Evolutionary conservation across 2,113 vertebrate species (phyloP).

Genomic region (Microtus pennsylvanicus): DNA sequence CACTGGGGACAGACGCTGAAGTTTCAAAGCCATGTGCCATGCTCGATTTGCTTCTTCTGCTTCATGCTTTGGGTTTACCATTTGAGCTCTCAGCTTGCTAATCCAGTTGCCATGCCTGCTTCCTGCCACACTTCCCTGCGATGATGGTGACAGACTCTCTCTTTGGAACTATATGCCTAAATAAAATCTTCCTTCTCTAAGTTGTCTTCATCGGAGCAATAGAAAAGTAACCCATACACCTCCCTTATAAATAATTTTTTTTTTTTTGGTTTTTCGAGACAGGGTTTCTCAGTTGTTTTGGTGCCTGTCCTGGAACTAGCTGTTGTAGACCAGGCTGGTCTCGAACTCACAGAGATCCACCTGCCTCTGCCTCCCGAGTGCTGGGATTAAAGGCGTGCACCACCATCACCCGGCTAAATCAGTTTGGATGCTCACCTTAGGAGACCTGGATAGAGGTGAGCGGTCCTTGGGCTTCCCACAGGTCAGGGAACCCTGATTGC

Average conservation of each 20-base stretch:
- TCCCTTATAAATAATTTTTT: not conserved
- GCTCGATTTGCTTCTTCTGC: not conserved
- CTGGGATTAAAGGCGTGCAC: no score
- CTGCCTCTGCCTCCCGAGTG: no score
- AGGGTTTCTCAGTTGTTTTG: no score
- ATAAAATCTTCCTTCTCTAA: not conserved
- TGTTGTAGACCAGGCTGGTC: no score
- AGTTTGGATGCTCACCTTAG: no score
- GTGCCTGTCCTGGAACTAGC: no score
- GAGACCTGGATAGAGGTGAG: no score
- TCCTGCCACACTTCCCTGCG: not conserved
- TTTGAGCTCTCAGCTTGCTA: not conserved
- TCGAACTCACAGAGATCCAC: no score
- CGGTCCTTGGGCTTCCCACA: no score
- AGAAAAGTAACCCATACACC: not conserved
- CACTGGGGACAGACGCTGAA: not conserved
- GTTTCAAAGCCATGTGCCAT: not conserved
- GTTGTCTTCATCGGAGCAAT: not conserved
- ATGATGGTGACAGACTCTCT: not conserved
- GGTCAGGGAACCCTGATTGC: no score
- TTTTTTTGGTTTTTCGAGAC: no score
- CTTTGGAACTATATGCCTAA: not conserved
- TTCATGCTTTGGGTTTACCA: not conserved
- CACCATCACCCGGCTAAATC: no score
- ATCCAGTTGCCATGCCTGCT: not conserved